phyloP scores from a whole-genome alignment of 2,113 vertebrate genomes.

The Nannobrachium achirus region DNA sequence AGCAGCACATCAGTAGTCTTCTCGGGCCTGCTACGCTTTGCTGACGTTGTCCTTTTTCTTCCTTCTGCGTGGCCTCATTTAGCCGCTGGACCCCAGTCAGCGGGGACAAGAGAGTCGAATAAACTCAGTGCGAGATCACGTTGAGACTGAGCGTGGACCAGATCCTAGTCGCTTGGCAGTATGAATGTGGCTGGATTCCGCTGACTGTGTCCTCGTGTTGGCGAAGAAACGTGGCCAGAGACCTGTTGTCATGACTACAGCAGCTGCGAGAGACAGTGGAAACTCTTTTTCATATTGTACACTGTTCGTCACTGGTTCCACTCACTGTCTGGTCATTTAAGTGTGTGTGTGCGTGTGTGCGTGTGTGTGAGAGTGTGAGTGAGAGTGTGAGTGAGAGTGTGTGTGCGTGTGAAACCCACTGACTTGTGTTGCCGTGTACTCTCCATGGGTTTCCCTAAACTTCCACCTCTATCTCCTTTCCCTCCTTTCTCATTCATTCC shows the following conservation, averaged over 20 bases:
- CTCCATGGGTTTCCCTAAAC: not conserved
- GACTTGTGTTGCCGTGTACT: slow-evolving; percentile 56
- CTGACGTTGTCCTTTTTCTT: not conserved
- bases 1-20: not conserved
- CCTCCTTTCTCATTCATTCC: slow-evolving; percentile 16
- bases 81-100: not conserved
- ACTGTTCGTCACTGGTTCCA: slow-evolving; percentile 22
- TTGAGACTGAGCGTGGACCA: not conserved
- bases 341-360: too few species aligned
- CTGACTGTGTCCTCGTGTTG: slow-evolving; percentile 27
- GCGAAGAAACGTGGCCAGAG: slow-evolving; percentile 5
- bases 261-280: slow-evolving; percentile 7
- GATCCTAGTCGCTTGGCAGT: slow-evolving; percentile 23
- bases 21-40: not conserved
- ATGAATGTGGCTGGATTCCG: slow-evolving; percentile 13
- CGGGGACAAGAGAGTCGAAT: too few species aligned
- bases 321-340: slow-evolving; percentile 6
- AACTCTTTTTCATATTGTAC: not conserved
- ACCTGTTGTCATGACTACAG: slow-evolving; percentile 27
- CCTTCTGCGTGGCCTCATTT: too few species aligned
- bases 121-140: too few species aligned
- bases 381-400: slow-evolving; percentile 7
- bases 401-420: not conserved
- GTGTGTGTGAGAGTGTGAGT: too few species aligned
- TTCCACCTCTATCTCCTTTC: not conserved